Conservation (phyloP, 2,888 invertebrate species). For the Nasonia oneida region DNA sequence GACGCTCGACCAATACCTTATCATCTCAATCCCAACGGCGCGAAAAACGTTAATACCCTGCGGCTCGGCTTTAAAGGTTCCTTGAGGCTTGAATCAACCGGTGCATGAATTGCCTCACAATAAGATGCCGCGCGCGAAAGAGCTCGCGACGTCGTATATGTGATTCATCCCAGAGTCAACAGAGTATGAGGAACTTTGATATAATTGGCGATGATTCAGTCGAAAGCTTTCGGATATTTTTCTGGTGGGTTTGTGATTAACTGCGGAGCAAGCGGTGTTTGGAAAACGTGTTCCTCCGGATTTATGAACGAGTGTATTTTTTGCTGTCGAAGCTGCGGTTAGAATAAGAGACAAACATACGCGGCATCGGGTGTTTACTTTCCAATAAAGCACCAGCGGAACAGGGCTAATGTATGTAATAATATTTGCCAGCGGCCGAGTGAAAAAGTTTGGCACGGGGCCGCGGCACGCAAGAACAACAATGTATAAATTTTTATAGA, state of each 20-base stretch:
- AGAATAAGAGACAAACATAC: background rate
- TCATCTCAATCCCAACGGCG: background rate
- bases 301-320: background rate
- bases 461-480: background rate
- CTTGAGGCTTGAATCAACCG: conserved; percentile 19
- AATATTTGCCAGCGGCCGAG: background rate
- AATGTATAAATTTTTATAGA: background rate
- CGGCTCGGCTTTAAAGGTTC: background rate
- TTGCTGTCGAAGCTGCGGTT: background rate
- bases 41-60: background rate
- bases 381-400: background rate
- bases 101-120: conserved; percentile 30
- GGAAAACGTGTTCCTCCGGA: background rate
- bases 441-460: background rate
- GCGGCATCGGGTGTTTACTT: background rate
- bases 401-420: background rate
- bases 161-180: conserved; percentile 44
- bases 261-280: background rate
- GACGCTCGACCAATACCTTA: background rate
- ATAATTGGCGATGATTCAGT: conserved; percentile 52
- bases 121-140: conserved; percentile 27
- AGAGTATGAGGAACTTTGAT: conserved; percentile 33
- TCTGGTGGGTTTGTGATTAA: background rate
- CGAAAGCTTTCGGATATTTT: background rate
- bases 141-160: conserved; percentile 20